Conservation (phyloP, 1,140 invertebrate genomes). For the Cherax destructor region DNA sequence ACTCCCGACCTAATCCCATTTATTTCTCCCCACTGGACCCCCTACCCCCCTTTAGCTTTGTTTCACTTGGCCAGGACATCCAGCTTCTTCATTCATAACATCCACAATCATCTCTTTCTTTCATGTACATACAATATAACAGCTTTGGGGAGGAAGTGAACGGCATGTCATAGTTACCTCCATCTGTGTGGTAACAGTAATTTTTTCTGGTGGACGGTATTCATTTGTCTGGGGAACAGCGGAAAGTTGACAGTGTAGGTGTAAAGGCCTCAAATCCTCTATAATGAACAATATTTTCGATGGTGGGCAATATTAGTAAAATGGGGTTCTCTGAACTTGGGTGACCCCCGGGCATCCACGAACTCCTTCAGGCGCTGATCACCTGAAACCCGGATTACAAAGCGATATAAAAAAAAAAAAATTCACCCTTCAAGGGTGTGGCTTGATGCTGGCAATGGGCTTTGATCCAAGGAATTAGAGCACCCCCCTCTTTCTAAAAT, state of each 20-base stretch:
- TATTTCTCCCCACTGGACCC: no score
- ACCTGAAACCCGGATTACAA: conserved; percentile 46
- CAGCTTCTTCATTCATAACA: no score
- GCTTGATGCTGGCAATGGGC: no score
- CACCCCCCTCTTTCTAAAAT: no score
- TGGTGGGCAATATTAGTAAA: conserved; percentile 83
- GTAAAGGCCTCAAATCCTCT: conserved; percentile 94
- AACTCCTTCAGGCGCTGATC: conserved; percentile 93
- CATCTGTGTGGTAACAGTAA: conserved; percentile 97
- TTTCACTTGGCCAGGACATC: no score
- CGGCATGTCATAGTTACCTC: conserved; percentile 74
- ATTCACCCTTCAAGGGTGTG: no score
- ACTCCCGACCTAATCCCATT: no score
- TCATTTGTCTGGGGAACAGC: conserved; percentile 89
- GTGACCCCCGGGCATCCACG: conserved; percentile 93
- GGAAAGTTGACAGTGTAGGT: conserved; percentile 95
- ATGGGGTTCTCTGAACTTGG: conserved; percentile 87
- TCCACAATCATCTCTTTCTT: no score
- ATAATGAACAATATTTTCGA: conserved; percentile 81
- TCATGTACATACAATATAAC: no score
- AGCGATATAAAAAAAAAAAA: no score
- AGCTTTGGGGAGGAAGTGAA: background rate
- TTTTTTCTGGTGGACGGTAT: conserved; percentile 92
- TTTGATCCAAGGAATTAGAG: no score
- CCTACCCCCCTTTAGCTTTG: no score